Evolutionary conservation across 2,113 vertebrate species (phyloP).

Genomic region (Cathartes aura): DNA sequence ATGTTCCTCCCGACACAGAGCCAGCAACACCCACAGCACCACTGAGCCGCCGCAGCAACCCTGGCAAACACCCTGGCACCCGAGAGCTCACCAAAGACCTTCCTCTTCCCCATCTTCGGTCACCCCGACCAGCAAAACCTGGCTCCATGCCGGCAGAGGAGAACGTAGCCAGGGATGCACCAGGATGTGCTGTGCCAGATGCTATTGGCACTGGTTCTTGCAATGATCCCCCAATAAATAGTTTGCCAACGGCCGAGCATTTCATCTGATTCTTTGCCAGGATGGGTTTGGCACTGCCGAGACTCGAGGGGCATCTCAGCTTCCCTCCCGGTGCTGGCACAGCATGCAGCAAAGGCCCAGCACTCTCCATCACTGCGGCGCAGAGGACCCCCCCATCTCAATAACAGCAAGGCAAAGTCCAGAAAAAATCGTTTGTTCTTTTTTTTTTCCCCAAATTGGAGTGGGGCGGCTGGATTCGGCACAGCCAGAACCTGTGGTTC

Average conservation of each 20-base stretch:
- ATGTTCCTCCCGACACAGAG: background rate
- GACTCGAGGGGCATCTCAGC: background rate
- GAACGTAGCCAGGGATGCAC: background rate
- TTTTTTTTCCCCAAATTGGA: background rate
- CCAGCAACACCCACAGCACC: background rate
- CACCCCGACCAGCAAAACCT: no score
- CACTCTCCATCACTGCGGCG: fast-evolving
- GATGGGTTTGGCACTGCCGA: fast-evolving
- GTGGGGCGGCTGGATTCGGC: fast-evolving
- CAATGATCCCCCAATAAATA: background rate
- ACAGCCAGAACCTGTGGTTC: fast-evolving
- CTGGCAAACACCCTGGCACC: background rate
- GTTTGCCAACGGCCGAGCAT: background rate
- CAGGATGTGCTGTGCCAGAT: fast-evolving
- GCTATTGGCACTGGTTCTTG: background rate
- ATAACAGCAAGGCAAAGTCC: no score
- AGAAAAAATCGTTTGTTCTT: fast-evolving
- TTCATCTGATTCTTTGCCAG: background rate
- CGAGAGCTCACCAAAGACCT: background rate
- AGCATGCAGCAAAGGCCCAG: background rate
- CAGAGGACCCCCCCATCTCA: background rate
- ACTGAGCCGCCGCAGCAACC: background rate
- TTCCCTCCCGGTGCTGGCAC: background rate
- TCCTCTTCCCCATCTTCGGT: background rate
- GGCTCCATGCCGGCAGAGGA: background rate